Evolutionary conservation across 2,113 vertebrate genomes (phyloP).

Genomic region (Ammospiza nelsoni): DNA sequence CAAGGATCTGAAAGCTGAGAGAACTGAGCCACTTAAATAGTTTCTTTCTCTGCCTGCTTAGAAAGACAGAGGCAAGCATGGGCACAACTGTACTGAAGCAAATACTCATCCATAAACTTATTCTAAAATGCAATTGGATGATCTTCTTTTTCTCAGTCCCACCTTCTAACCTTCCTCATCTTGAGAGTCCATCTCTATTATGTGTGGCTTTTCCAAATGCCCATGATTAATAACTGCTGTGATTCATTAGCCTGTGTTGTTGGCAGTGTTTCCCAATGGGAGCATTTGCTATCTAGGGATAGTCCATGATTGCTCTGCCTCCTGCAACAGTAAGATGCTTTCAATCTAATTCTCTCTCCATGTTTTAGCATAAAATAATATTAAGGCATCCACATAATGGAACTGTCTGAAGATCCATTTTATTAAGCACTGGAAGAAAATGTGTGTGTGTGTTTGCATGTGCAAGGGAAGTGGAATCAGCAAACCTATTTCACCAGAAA

Average conservation of each 20-base stretch:
- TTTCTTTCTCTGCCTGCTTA: background rate
- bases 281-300: conserved; percentile 49
- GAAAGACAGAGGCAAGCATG: background rate
- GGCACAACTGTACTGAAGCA: background rate
- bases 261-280: conserved; percentile 51
- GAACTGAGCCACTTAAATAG: background rate
- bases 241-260: conserved; percentile 57
- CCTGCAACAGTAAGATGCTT: conserved; percentile 53
- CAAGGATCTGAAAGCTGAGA: background rate
- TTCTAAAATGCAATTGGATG: background rate
- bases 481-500: conserved; percentile 11
- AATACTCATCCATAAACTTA: background rate
- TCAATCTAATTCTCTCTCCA: conserved; percentile 45
- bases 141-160: background rate
- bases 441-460: conserved; percentile 4
- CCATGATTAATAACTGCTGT: conserved; percentile 35
- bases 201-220: conserved; percentile 5
- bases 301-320: conserved; percentile 49
- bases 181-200: background rate
- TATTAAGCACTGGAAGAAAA: conserved; percentile 57
- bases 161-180: background rate
- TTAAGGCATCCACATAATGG: conserved; percentile 67
- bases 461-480: conserved; percentile 4
- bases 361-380: conserved; percentile 70
- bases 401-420: conserved; percentile 51